Base-by-base conservation (phyloP, 2,888 invertebrate genomes). In the Pseudococcus jackbeardsleyi region DNA sequence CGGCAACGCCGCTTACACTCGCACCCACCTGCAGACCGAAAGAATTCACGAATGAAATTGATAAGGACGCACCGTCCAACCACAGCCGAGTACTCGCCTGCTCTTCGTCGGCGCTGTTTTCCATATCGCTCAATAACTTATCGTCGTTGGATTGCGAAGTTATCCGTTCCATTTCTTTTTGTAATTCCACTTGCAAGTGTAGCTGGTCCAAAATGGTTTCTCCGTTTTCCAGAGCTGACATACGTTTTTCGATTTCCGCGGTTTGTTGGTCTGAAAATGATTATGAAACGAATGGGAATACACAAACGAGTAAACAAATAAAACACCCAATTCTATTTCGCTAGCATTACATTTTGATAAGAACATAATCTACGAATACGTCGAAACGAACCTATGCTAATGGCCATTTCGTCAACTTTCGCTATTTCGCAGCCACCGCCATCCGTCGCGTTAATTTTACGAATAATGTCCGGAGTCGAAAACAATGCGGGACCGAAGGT, bases 391-490 rank as follows among this genome's bases (percentile, higher is more conserved):
- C 64, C 64, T 64, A 64, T 22, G 64, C 22, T 64, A 64, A 19
- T 19, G 64, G 22, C 9, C 11, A 22, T 39, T 39, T 9, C 39
- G 6, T 77, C 42, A 19, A 46, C 19, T 3, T 11, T 82, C 79
- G n/a, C 39, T n/a, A 17, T 77, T 39, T 39, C 79, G 46, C 33
- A 46, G 22, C 39, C 46, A 9, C 19, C 79, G 79, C 79, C 42
- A 4, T 79, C 79, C 0, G 26, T 33, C 11, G 42, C 90, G 85
- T 89, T 90, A 19, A 95, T 95, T 90, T 95, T 93, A 90, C 95
- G 93, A 89, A 95, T 95, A 88, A 96, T 95, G 92, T 96, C 96
- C 26, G 96, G 96, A 72, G 95, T 94, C 8, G 96, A 95, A 91
- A 96, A 96, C 89, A 96, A 91, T 59, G 95, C 95, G 89, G 95